These are phyloP conservation scores for Epicampocera succincta DNA, from an alignment of 2,888 invertebrate genomes.

Conservation along the genomic window DNA sequence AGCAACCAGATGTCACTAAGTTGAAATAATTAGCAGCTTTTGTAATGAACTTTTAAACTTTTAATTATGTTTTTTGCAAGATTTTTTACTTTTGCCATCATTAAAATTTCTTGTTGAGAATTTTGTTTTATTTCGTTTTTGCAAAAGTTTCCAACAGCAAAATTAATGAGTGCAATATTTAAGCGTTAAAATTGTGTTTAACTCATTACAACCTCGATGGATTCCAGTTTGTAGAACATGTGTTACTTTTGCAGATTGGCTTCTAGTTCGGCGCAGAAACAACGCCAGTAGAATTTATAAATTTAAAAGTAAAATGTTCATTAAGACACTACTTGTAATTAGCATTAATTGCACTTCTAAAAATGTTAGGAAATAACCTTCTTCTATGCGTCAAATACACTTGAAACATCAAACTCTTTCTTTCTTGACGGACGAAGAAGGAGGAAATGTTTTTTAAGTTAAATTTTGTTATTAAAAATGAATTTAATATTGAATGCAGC, in stretches of 20 bases:
- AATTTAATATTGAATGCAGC: too few species aligned
- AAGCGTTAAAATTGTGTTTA: conserved; percentile 46
- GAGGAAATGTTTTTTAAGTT: neutral
- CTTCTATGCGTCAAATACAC: neutral
- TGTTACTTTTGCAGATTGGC: conserved; percentile 1
- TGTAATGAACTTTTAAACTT: neutral
- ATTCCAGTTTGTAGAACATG: conserved; percentile 8
- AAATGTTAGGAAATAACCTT: conserved; percentile 2
- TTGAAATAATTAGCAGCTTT: neutral
- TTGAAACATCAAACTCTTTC: neutral
- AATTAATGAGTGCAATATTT: conserved; percentile 58
- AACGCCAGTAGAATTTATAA: neutral
- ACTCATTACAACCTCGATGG: conserved; percentile 39
- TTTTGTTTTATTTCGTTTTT: neutral
- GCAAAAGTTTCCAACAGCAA: neutral
- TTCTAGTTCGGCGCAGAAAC: neutral
- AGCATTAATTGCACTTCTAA: conserved; percentile 46
- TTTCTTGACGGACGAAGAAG: neutral
- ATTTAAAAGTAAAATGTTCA: conserved; percentile 16
- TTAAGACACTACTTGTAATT: conserved; percentile 39
- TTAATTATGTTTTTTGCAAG: conserved; percentile 5
- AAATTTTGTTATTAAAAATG: too few species aligned
- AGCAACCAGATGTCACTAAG: conserved; percentile 1
- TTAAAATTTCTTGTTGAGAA: conserved; percentile 13
- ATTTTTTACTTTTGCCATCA: neutral